phyloP scores from a whole-genome alignment of 2,888 invertebrate species.

The Eristalis tenax region DNA sequence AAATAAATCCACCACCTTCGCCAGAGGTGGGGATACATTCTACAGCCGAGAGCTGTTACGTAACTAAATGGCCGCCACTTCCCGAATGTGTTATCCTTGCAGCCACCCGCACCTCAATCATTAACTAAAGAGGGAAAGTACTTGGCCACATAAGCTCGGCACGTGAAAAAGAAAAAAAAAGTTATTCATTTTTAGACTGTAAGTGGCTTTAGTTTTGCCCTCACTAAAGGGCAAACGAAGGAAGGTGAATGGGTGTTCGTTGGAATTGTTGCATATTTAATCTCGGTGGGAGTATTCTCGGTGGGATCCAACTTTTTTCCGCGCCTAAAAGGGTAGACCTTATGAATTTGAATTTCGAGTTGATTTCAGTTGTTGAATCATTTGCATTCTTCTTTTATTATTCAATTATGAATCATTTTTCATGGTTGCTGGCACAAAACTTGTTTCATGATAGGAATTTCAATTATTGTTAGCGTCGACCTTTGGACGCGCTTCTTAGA shows the following conservation, averaged over 20 bases:
- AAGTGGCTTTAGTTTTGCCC: background rate
- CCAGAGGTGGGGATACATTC: conserved; percentile 32
- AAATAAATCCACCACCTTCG: conserved; percentile 43
- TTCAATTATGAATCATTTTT: background rate
- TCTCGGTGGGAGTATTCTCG: background rate
- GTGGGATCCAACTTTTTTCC: background rate
- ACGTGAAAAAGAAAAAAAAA: background rate
- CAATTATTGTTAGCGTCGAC: background rate
- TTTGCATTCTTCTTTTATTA: background rate
- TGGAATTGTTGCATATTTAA: background rate
- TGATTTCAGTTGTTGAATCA: background rate
- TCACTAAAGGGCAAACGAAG: background rate
- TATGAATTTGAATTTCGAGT: background rate
- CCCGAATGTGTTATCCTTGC: conserved; percentile 14
- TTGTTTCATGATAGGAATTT: background rate
- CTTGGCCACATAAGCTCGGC: conserved; percentile 44
- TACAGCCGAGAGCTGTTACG: conserved; percentile 30
- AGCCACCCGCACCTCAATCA: background rate
- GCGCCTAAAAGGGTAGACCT: background rate
- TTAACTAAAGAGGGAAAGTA: conserved; percentile 1
- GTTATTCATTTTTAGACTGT: background rate
- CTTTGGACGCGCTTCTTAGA: background rate
- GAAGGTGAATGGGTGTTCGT: background rate
- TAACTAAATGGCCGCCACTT: conserved; percentile 14
- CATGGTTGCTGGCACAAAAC: background rate